Conservation (phyloP, 1,140 invertebrate species). For the Ips typographus region DNA sequence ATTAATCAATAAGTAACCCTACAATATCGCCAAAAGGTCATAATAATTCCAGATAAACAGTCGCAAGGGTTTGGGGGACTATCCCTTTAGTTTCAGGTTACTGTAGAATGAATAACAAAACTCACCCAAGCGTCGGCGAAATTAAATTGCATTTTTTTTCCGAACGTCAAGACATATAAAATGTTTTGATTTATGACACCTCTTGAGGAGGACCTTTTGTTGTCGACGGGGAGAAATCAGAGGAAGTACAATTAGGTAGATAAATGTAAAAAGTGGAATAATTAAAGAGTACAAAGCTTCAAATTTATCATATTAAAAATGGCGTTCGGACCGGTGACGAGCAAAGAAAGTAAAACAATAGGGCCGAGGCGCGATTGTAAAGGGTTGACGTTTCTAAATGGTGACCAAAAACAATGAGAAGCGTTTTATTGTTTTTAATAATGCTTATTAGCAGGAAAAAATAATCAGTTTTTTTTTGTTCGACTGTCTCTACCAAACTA, state of each 20-base stretch:
- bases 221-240: slow-evolving; percentile 41
- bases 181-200: slow-evolving; percentile 50
- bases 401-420: slow-evolving; percentile 51
- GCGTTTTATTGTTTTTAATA: slow-evolving; percentile 49
- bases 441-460: slow-evolving; percentile 6
- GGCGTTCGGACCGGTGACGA: slow-evolving; percentile 49
- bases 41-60: slow-evolving; percentile 35
- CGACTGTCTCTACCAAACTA: slow-evolving; percentile 2
- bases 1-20: not conserved
- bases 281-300: slow-evolving; percentile 53
- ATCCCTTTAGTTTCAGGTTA: slow-evolving; percentile 34
- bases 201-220: slow-evolving; percentile 47
- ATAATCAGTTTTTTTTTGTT: not conserved
- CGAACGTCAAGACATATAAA: slow-evolving; percentile 45
- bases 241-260: slow-evolving; percentile 54
- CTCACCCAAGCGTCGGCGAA: slow-evolving; percentile 31
- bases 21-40: slow-evolving; percentile 23
- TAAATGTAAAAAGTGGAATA: slow-evolving; percentile 53
- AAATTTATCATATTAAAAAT: slow-evolving; percentile 55
- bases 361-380: slow-evolving; percentile 45
- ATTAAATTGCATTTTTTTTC: slow-evolving; percentile 47
- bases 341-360: slow-evolving; percentile 52
- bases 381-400: slow-evolving; percentile 50
- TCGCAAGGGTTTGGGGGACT: slow-evolving; percentile 18
- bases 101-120: slow-evolving; percentile 27